These are phyloP conservation scores for Drosophila barbarae DNA, from an alignment of 2,888 invertebrate species.

Conservation along the genomic window DNA sequence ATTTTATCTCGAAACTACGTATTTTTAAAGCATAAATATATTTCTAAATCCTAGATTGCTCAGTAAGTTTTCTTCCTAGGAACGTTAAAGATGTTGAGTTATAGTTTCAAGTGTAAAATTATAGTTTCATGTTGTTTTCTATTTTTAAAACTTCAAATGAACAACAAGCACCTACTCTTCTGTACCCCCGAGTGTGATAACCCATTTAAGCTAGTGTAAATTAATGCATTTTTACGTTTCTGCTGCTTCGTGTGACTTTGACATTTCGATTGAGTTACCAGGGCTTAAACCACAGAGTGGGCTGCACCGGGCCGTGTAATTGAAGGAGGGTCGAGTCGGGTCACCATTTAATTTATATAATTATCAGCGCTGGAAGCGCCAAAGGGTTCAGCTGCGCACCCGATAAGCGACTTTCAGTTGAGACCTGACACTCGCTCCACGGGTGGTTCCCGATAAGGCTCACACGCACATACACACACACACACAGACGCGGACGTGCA, in stretches of 20 bases:
- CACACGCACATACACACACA: slow-evolving; percentile 24
- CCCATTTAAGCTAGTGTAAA: slow-evolving; percentile 39
- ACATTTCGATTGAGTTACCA: slow-evolving; percentile 72
- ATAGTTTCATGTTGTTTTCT: neutral
- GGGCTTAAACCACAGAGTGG: slow-evolving; percentile 6
- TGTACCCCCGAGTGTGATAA: neutral
- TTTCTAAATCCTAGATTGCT: neutral
- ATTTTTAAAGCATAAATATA: neutral
- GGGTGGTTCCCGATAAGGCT: slow-evolving; percentile 54
- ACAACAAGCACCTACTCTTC: neutral
- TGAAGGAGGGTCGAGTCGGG: slow-evolving; percentile 24
- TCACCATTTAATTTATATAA: slow-evolving; percentile 62
- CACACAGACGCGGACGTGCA: slow-evolving; percentile 44
- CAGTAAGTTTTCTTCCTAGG: neutral
- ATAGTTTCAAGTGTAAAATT: too few species aligned
- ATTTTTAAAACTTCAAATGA: too few species aligned
- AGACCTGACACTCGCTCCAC: slow-evolving; percentile 57
- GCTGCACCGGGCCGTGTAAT: slow-evolving; percentile 19
- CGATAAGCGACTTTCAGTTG: slow-evolving; percentile 68
- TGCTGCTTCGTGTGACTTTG: slow-evolving; percentile 55
- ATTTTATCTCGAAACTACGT: too few species aligned
- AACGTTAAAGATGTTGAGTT: accelerated
- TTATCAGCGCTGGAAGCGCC: slow-evolving; percentile 63
- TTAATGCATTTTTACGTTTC: slow-evolving; percentile 64
- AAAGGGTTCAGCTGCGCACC: slow-evolving; percentile 62